Evolutionary conservation across 2,113 vertebrate genomes (phyloP).

Genomic region (Pseudopipra pipra): DNA sequence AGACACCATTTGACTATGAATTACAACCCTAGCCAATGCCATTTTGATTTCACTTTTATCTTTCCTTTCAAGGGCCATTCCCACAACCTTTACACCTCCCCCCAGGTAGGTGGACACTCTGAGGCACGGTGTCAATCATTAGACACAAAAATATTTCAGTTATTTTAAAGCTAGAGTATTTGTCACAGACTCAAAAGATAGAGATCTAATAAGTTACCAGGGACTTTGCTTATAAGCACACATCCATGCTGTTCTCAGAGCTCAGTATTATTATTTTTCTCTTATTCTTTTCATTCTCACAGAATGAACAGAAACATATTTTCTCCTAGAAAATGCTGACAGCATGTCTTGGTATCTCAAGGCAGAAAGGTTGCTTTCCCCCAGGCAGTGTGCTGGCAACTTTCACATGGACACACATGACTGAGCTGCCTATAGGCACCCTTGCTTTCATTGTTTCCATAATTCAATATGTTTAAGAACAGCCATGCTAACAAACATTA

Average conservation of each 20-base stretch:
- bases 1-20: background rate
- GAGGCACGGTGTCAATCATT: conserved; percentile 15
- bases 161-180: conserved; percentile 14
- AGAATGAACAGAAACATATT: conserved; percentile 50
- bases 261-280: background rate
- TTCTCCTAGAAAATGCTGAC: conserved; percentile 42
- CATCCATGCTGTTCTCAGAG: background rate
- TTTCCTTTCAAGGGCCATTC: conserved; percentile 24
- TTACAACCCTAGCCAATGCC: background rate
- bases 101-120: background rate
- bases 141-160: background rate
- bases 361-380: conserved; percentile 35
- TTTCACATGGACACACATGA: conserved; percentile 31
- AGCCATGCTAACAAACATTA: background rate
- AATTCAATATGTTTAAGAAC: conserved; percentile 10
- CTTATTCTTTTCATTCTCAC: conserved; percentile 6
- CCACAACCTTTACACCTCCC: background rate
- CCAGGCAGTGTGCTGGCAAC: conserved; percentile 30
- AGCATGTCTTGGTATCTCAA: conserved; percentile 25
- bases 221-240: background rate
- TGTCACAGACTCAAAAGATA: background rate
- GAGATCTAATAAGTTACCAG: background rate
- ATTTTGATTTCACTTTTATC: conserved; percentile 21
- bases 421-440: conserved; percentile 22
- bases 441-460: background rate